Evolutionary conservation across 2,888 invertebrate species (phyloP).

Genomic region (Eristalinus aeneus): DNA sequence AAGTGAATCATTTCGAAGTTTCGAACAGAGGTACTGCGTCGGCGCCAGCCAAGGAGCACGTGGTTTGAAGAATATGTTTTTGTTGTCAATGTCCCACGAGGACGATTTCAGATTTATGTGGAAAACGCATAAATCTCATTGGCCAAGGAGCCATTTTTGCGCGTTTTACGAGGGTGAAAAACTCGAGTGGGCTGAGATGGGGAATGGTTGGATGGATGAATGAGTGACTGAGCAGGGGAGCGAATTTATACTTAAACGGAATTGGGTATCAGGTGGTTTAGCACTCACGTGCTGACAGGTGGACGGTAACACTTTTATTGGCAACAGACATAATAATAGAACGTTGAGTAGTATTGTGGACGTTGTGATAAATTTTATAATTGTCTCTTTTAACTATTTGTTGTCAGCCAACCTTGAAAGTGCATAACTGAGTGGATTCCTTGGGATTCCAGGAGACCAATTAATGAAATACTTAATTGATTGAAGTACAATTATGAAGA

Average conservation of each 20-base stretch:
- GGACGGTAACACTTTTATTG: slow-evolving; percentile 65
- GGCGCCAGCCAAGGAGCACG: slow-evolving; percentile 44
- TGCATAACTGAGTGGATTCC: too few relatives aligned
- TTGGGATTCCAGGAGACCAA: neutral
- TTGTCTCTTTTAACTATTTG: neutral
- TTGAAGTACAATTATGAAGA: too few relatives aligned
- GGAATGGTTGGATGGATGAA: slow-evolving; percentile 47
- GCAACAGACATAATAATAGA: slow-evolving; percentile 28
- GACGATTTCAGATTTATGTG: slow-evolving; percentile 64
- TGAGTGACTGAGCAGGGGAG: slow-evolving; percentile 48
- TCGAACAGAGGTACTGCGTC: slow-evolving; percentile 49
- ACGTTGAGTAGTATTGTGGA: neutral
- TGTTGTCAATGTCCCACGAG: slow-evolving; percentile 70
- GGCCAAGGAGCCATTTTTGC: slow-evolving; percentile 71
- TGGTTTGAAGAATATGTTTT: slow-evolving; percentile 59
- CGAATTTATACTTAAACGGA: slow-evolving; percentile 45
- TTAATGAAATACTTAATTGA: neutral
- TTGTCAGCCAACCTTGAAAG: too few relatives aligned
- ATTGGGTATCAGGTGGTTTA: slow-evolving; percentile 66
- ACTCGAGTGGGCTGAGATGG: slow-evolving; percentile 41
- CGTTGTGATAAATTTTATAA: neutral
- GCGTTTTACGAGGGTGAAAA: slow-evolving; percentile 66
- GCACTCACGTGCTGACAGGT: slow-evolving; percentile 63
- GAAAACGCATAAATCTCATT: slow-evolving; percentile 72
- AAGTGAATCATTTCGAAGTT: slow-evolving; percentile 34